Percentiles rank a stretch among this genome's conserved stretches.
Evolutionary conservation across 1,140 invertebrate genomes (phyloP).

Genomic region (Drosophila melanogaster): Release_6_plus_ISO1_MT NT_037436.4:13435501-13436000

Average conservation of each 20-base stretch:
- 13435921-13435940: slow-evolving; percentile 69
- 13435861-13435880: slow-evolving; percentile 49
- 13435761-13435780: not conserved
- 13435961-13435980: slow-evolving; percentile 54
- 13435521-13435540: slow-evolving; percentile 18
- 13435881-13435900: slow-evolving; percentile 57
- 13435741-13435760: not conserved
- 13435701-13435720: no score
- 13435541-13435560: not conserved
- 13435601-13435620: no score
- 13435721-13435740: no score
- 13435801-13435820: not conserved
- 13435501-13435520: slow-evolving; percentile 52
- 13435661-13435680: no score
- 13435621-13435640: no score
- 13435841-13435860: not conserved
- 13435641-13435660: no score
- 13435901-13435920: slow-evolving; percentile 70
- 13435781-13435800: no score
- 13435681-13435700: no score
- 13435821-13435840: not conserved
- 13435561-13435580: not conserved
- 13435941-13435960: slow-evolving; percentile 75
- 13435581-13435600: no score
- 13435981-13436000: slow-evolving; percentile 67